Percentiles rank a stretch among this genome's conserved stretches.
phyloP scores from a whole-genome alignment of 2,797 vertebrate genomes.

The Synanceia verrucosa region DNA sequence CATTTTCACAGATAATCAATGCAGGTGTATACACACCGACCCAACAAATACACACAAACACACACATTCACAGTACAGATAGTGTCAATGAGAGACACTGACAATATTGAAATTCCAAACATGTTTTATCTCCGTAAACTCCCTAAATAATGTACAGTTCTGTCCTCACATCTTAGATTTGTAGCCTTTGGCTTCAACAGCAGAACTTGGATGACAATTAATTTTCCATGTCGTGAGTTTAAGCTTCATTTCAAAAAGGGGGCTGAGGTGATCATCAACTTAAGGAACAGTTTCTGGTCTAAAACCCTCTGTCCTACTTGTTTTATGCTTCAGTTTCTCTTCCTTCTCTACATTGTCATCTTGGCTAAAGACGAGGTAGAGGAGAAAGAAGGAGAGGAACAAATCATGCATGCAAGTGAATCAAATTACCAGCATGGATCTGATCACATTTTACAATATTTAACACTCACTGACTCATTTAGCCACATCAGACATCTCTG shows the following conservation, averaged over 20 bases:
- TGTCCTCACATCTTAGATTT: not conserved
- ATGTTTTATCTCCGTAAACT: not conserved
- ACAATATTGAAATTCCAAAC: not conserved
- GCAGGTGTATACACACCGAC: not conserved
- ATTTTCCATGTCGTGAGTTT: not conserved
- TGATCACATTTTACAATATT: slow-evolving; percentile 46
- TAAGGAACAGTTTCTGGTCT: too few species aligned
- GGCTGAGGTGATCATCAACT: not conserved
- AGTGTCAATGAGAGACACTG: not conserved
- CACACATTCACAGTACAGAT: not conserved
- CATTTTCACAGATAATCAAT: slow-evolving; percentile 34
- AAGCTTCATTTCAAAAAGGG: not conserved
- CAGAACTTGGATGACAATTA: not conserved
- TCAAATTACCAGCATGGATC: slow-evolving; percentile 31
- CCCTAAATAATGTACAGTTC: not conserved
- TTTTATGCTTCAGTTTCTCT: not conserved
- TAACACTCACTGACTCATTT: slow-evolving; percentile 13
- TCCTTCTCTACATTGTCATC: not conserved
- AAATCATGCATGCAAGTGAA: slow-evolving; percentile 36
- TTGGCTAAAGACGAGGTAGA: not conserved
- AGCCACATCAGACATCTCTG: not conserved
- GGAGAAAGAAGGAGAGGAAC: slow-evolving; percentile 13
- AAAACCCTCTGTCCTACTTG: too few species aligned
- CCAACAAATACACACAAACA: not conserved
- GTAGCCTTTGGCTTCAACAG: not conserved